Evolutionary conservation across 2,888 invertebrate species (phyloP).

Genomic region (Drosophila falleni): DNA sequence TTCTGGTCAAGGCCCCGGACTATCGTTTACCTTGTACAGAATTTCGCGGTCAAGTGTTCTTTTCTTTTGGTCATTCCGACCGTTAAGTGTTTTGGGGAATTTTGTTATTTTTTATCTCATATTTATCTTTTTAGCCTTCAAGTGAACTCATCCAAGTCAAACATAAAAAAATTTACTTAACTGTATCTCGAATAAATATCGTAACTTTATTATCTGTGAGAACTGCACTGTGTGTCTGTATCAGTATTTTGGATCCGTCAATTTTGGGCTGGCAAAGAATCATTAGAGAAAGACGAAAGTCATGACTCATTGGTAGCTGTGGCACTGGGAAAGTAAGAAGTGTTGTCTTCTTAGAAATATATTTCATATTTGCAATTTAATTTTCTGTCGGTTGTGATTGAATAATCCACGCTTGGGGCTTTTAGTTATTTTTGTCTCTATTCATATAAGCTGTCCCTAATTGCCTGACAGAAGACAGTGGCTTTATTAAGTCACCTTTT

Average conservation of each 20-base stretch:
- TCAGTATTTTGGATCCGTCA: slow-evolving; percentile 39
- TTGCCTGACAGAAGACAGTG: not conserved
- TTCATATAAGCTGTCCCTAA: not conserved
- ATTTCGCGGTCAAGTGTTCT: slow-evolving; percentile 58
- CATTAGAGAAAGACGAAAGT: slow-evolving; percentile 50
- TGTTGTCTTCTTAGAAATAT: slow-evolving; percentile 64
- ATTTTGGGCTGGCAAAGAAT: slow-evolving; percentile 29
- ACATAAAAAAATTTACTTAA: slow-evolving; percentile 75
- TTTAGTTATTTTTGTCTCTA: not conserved
- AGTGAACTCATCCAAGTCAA: slow-evolving; percentile 51
- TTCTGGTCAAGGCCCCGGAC: slow-evolving; percentile 39
- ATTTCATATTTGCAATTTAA: slow-evolving; percentile 46
- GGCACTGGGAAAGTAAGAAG: slow-evolving; percentile 38
- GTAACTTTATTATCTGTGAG: slow-evolving; percentile 36
- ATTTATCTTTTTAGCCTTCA: slow-evolving; percentile 39
- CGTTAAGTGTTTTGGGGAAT: slow-evolving; percentile 29
- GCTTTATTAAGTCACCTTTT: not conserved
- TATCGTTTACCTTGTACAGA: slow-evolving; percentile 30
- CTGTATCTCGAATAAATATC: slow-evolving; percentile 67
- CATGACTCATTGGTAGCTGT: slow-evolving; percentile 63
- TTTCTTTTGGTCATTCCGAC: slow-evolving; percentile 10
- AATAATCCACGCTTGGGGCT: not conserved
- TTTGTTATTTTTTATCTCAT: slow-evolving; percentile 4
- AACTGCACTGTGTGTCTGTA: slow-evolving; percentile 4
- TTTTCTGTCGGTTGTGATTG: slow-evolving; percentile 15